Conservation (phyloP, 2,113 vertebrate species). For the Xerus inauris region DNA sequence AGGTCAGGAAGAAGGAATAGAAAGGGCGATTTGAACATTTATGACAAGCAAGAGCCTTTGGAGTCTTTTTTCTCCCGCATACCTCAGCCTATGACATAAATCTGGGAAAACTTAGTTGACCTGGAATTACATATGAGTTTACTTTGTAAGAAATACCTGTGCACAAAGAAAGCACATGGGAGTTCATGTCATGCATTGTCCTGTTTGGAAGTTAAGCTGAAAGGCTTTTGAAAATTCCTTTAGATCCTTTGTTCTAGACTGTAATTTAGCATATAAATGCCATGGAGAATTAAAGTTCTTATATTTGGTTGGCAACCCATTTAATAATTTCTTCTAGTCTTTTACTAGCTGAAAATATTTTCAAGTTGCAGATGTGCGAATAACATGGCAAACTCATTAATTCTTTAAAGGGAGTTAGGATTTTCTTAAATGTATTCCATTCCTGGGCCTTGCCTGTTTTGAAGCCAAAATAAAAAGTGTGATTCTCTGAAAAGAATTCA, state of each 20-base stretch:
- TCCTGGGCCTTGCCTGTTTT: background rate
- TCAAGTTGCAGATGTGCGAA: background rate
- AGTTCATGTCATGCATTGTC: background rate
- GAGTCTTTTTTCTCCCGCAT: background rate
- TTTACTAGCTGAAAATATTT: background rate
- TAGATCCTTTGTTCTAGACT: background rate
- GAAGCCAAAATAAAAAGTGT: background rate
- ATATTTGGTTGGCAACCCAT: background rate
- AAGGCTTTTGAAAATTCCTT: background rate
- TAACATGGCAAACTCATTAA: background rate
- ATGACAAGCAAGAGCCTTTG: conserved; percentile 4
- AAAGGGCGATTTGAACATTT: conserved; percentile 40
- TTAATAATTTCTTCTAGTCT: background rate
- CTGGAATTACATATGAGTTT: background rate
- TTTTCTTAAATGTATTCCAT: conserved; percentile 3
- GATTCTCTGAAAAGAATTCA: background rate
- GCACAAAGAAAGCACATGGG: background rate
- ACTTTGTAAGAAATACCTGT: background rate
- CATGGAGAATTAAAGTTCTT: background rate
- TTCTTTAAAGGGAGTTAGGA: conserved; percentile 9
- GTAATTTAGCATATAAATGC: background rate
- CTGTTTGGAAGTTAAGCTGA: background rate
- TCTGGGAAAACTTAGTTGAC: background rate
- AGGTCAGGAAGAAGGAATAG: background rate
- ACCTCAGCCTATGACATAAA: background rate